Base-by-base conservation (phyloP, 1,140 invertebrate species). In the Microplitis demolitor region DNA sequence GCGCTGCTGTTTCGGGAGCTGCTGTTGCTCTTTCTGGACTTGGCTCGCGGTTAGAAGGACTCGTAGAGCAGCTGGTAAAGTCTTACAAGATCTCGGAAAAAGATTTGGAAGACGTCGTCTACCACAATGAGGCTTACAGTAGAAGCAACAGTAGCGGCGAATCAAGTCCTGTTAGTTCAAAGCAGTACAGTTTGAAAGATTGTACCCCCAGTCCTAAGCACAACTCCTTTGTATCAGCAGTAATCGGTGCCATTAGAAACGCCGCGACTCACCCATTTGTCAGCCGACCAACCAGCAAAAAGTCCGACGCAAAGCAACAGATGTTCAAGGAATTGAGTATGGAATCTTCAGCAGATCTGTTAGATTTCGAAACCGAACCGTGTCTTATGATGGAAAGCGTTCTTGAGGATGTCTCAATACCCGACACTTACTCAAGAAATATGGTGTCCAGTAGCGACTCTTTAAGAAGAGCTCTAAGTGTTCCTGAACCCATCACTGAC, bases 311-410 rank as follows among this genome's bases (percentile, higher is more conserved):
- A 0, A 85, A 85, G 69, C 72, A 79, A 62, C 72, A 79, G 61
- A 78, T 84, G 5, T 83, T 82, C 56, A 85, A 85, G 83, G 86
- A 87, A 73, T 70, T 85, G 45, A 86, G 80, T n/a, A 81, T 80
- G 62, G 86, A 87, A 69, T 85, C 85, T 78, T 93, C 92, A 53
- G 90, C 91, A 3, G 92, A 93, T 76, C 87, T 93, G 78, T 85
- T 93, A 9, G 92, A 93, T 83, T 93, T 92, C 3, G 93, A 93
- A 87, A 93, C 92, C 0, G 93, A 94, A 79, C 93, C 93, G 4
- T 93, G 91, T 77, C 84, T 94, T 31, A 93, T 93, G 89, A 93
- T 93, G 88, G 93, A 93, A 79, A 91, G 90, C 74, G 91, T 92
- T 5, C 71, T 92, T 39, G 91, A 92, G 81, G 91, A 92, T 80